Evolutionary conservation across 30 jellyfish, hydroid and myxozoan genomes (phyloP).

Genomic region (Chironex yamaguchii): DNA sequence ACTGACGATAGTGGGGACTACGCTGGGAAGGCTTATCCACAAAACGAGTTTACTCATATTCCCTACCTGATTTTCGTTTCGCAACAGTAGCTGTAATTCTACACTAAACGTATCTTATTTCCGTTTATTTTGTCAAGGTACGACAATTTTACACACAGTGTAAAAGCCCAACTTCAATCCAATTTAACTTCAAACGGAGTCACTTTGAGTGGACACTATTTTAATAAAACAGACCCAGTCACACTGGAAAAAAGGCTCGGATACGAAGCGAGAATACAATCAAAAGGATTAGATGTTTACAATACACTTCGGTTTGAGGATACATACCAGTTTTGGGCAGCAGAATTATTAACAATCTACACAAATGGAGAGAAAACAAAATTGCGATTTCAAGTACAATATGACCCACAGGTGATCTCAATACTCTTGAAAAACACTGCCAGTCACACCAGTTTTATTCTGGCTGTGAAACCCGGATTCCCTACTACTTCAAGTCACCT

Average conservation of each 20-base stretch:
- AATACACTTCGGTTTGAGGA: slow-evolving; percentile 62
- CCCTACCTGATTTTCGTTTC: too few species aligned
- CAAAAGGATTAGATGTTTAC: slow-evolving; percentile 19
- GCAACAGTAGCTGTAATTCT: too few species aligned
- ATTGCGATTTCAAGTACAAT: background rate
- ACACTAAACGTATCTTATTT: too few species aligned
- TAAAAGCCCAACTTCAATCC: slow-evolving; percentile 63
- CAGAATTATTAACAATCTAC: background rate
- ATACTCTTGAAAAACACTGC: background rate
- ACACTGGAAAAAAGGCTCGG: slow-evolving; percentile 89
- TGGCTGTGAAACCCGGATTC: background rate
- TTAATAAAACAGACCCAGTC: slow-evolving; percentile 86
- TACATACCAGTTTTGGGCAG: slow-evolving; percentile 93
- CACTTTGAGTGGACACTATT: slow-evolving; percentile 46
- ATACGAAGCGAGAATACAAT: slow-evolving; percentile 25
- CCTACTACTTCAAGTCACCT: background rate
- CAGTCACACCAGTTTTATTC: background rate
- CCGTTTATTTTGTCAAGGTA: slow-evolving; percentile 65
- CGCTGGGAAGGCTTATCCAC: too few species aligned
- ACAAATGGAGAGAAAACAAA: background rate
- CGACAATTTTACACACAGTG: slow-evolving; percentile 77
- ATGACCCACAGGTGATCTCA: background rate
- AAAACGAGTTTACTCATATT: too few species aligned
- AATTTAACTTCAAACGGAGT: slow-evolving; percentile 71
- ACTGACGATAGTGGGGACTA: too few species aligned